Evolutionary conservation across 2,888 invertebrate genomes (phyloP).

Genomic region (Drosophila formosana): DNA sequence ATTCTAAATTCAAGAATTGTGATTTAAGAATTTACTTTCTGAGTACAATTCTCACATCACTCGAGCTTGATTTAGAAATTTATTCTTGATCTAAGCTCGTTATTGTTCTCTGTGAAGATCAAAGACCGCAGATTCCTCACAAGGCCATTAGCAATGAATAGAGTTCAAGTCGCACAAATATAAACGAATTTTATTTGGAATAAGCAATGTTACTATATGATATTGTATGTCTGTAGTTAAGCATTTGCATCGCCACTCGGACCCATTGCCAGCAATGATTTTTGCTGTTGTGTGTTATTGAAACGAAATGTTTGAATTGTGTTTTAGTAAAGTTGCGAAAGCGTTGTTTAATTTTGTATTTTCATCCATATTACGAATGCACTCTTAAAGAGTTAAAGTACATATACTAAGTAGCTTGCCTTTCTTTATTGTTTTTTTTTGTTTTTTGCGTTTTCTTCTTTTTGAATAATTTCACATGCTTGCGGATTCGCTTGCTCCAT

Average conservation of each 20-base stretch:
- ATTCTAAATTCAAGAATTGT: too few relatives aligned
- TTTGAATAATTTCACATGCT: conserved; percentile 9
- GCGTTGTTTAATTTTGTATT: conserved; percentile 60
- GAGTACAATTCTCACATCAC: background rate
- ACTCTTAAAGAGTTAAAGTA: conserved; percentile 71
- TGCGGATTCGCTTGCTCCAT: conserved; percentile 19
- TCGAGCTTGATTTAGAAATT: background rate
- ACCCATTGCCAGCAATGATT: background rate
- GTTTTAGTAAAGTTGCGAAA: conserved; percentile 76
- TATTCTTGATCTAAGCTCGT: background rate
- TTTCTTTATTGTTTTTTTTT: background rate
- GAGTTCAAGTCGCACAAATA: conserved; percentile 26
- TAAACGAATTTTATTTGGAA: conserved; percentile 18
- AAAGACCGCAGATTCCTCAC: too few relatives aligned
- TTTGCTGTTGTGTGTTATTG: background rate
- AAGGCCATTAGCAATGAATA: background rate
- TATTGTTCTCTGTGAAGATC: too few relatives aligned
- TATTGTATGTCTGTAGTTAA: conserved; percentile 3
- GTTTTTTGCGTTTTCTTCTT: background rate
- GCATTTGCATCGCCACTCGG: background rate
- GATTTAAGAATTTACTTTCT: too few relatives aligned
- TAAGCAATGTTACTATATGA: conserved; percentile 1
- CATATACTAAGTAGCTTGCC: conserved; percentile 24
- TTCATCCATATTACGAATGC: conserved; percentile 68
- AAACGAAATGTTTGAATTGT: conserved; percentile 22